A percentile compares a stretch with the other conserved stretches of the same genome.
These are phyloP conservation scores for Cromileptes altivelis DNA, from an alignment of 2,113 vertebrate species.

Conservation along the genomic window DNA sequence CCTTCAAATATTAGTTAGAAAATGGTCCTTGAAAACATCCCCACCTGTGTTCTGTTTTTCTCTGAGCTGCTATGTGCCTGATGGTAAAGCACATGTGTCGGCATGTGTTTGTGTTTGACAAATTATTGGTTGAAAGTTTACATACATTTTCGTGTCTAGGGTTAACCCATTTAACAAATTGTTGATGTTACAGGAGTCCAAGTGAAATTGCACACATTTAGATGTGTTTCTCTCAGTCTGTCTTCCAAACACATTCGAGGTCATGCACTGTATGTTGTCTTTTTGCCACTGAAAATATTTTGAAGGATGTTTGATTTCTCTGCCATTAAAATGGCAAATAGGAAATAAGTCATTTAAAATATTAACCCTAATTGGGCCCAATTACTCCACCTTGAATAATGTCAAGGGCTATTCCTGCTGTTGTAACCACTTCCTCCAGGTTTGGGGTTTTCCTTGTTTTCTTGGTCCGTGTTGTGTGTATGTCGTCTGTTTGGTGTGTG, in stretches of 20 bases:
- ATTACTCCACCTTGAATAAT: slow-evolving; percentile 40
- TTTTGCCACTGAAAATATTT: slow-evolving; percentile 19
- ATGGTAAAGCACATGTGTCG: not conserved
- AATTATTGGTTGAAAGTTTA: not conserved
- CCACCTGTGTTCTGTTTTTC: not conserved
- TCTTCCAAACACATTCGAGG: not conserved
- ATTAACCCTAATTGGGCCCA: slow-evolving; percentile 40
- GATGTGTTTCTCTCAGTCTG: not conserved
- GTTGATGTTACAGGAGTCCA: slow-evolving; percentile 1
- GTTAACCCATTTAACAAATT: not conserved
- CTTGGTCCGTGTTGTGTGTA: not conserved
- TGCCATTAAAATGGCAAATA: slow-evolving; percentile 41
- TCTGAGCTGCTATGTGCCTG: not conserved
- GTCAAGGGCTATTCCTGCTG: slow-evolving; percentile 11
- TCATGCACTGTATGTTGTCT: slow-evolving; percentile 19
- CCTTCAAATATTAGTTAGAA: not conserved
- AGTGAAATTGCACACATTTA: slow-evolving; percentile 17
- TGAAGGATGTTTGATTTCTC: slow-evolving; percentile 26
- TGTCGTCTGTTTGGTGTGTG: not conserved
- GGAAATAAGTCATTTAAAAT: slow-evolving; percentile 58
- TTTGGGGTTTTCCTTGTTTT: slow-evolving; percentile 9
- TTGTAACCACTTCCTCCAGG: not conserved
- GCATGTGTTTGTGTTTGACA: slow-evolving; percentile 11
- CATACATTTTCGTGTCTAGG: not conserved
- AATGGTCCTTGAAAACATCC: not conserved